Evolutionary conservation across 2,888 invertebrate genomes (phyloP).

Genomic region (Netelia inedita): DNA sequence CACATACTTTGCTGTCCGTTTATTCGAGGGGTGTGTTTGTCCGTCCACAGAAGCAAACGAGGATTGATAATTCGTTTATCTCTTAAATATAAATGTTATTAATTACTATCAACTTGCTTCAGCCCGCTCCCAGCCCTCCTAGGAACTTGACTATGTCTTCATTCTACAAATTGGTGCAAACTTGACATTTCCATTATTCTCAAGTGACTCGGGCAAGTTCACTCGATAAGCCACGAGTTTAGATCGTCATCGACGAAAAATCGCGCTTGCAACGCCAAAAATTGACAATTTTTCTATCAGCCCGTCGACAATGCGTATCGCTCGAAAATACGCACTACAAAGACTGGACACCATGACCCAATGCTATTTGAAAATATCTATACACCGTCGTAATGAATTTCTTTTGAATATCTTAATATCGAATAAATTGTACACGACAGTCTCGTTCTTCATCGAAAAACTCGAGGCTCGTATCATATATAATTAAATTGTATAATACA

Average conservation of each 20-base stretch:
- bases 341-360: too few species aligned
- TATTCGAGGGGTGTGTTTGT: too few species aligned
- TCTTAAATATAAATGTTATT: neutral
- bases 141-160: constrained; percentile 37
- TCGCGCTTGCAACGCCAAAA: too few species aligned
- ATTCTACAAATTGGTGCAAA: constrained; percentile 9
- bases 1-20: too few species aligned
- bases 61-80: too few species aligned
- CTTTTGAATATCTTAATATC: neutral
- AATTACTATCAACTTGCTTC: constrained; percentile 11
- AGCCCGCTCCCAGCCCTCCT: constrained; percentile 1
- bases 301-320: too few species aligned
- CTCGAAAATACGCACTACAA: neutral
- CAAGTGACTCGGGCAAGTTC: neutral
- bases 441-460: neutral
- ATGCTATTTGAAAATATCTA: neutral
- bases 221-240: too few species aligned
- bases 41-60: too few species aligned
- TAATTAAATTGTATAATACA: neutral
- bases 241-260: too few species aligned
- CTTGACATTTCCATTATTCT: neutral
- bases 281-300: too few species aligned
- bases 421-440: neutral
- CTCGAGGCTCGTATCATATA: neutral
- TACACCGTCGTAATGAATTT: neutral